Percentiles rank a stretch among this genome's conserved stretches.
phyloP scores from a whole-genome alignment of 53 echinoderm and acorn worm genomes.

The Glandiceps talaboti region DNA sequence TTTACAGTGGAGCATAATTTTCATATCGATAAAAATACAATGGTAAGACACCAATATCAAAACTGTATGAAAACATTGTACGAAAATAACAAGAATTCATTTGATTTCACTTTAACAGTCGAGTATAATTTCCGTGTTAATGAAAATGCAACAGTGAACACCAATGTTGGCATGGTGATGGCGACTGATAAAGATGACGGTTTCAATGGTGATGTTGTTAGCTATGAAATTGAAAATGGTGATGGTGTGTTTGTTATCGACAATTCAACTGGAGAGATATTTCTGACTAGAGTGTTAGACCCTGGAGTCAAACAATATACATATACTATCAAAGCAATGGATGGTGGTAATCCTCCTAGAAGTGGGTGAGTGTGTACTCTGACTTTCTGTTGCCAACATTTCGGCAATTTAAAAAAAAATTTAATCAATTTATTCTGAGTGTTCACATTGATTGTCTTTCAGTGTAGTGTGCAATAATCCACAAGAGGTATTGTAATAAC shows the following conservation, averaged over 20 bases:
- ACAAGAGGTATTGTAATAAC: too few species aligned
- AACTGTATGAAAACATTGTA: too few species aligned
- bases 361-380: background rate
- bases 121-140: background rate
- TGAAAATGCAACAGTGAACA: constrained; percentile 1
- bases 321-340: constrained; percentile 43
- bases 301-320: constrained; percentile 30
- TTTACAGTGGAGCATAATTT: too few species aligned
- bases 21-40: too few species aligned
- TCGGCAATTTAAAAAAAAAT: too few species aligned
- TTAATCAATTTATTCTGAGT: too few species aligned
- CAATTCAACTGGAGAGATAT: constrained; percentile 42
- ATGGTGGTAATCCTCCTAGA: constrained; percentile 32
- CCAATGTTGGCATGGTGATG: constrained; percentile 16
- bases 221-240: background rate
- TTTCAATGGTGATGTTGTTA: constrained; percentile 18
- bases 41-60: too few species aligned
- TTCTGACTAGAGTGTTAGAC: constrained; percentile 39
- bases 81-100: too few species aligned
- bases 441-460: too few species aligned
- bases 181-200: constrained; percentile 46
- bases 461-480: too few species aligned
- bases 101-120: too few species aligned
- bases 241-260: constrained; percentile 30
- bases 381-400: too few species aligned